phyloP scores from a whole-genome alignment of 2,888 invertebrate species.

The Nemurella pictetii region DNA sequence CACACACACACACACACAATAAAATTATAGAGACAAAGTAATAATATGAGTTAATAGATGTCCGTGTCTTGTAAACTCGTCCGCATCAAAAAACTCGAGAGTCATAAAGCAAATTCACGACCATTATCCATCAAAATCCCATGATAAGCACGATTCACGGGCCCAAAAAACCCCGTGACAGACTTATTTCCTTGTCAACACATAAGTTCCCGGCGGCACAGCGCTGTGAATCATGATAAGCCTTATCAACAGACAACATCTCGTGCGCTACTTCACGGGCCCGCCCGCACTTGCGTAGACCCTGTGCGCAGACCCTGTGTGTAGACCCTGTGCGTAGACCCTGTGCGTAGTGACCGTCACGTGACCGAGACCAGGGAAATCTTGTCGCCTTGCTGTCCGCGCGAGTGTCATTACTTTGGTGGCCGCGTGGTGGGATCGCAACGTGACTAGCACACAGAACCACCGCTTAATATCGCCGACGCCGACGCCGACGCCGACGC shows the following conservation, averaged over 20 bases:
- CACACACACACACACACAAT: no score
- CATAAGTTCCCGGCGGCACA: background rate
- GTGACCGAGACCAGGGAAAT: background rate
- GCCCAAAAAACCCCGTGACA: background rate
- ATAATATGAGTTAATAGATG: no score
- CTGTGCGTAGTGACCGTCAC: no score
- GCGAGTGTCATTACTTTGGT: background rate
- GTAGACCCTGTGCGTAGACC: no score
- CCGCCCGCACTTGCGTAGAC: no score
- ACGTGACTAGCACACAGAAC: constrained; percentile 15
- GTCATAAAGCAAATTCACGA: background rate
- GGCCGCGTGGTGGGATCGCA: background rate
- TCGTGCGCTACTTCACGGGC: background rate
- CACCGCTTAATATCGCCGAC: constrained; percentile 6
- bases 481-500: background rate
- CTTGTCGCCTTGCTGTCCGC: background rate
- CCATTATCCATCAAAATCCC: no score
- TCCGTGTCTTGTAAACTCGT: no score
- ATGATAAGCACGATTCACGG: background rate
- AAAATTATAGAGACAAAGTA: no score
- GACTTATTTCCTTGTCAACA: background rate
- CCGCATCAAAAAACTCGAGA: no score
- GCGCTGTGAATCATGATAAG: background rate
- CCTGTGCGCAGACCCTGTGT: no score
- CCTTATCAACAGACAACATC: background rate